A percentile compares a stretch with the other conserved stretches of the same genome.
These are phyloP conservation scores for Mallateleia sp. DNA, from an alignment of 2,888 invertebrate species.

Conservation along the genomic window DNA sequence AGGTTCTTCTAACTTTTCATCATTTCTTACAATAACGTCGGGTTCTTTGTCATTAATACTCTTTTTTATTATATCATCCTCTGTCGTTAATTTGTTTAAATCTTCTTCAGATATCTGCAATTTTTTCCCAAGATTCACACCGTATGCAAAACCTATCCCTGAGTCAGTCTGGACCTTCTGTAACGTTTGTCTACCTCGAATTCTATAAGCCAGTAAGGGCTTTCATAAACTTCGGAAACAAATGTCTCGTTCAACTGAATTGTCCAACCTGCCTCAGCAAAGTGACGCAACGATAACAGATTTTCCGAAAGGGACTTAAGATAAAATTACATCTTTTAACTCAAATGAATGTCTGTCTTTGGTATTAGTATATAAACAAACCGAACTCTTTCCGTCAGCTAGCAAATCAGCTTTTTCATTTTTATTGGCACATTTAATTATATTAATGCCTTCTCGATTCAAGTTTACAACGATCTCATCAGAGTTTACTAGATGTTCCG, in stretches of 20 bases:
- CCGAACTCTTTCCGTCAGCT: constrained; percentile 10
- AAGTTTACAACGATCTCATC: constrained; percentile 72
- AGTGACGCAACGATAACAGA: constrained; percentile 32
- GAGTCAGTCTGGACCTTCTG: background rate
- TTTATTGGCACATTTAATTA: constrained; percentile 61
- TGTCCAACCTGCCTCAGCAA: constrained; percentile 42
- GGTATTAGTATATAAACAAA: constrained; percentile 15
- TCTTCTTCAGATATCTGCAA: background rate
- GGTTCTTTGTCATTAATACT: no score
- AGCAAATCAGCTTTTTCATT: constrained; percentile 19
- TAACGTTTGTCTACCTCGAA: constrained; percentile 29
- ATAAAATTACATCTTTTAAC: constrained; percentile 50
- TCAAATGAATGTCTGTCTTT: background rate
- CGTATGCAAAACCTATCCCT: background rate
- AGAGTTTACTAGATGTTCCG: constrained; percentile 78
- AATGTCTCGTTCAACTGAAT: constrained; percentile 22
- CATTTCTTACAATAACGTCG: no score
- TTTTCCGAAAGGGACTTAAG: constrained; percentile 49
- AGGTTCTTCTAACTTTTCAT: no score
- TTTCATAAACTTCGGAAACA: constrained; percentile 31
- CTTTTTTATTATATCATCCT: no score
- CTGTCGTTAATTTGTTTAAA: no score
- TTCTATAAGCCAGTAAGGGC: constrained; percentile 38
- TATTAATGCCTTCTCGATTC: constrained; percentile 52
- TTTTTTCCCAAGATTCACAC: background rate